Conservation (phyloP, 1,140 invertebrate genomes). For the Tetragonula clypearis region DNA sequence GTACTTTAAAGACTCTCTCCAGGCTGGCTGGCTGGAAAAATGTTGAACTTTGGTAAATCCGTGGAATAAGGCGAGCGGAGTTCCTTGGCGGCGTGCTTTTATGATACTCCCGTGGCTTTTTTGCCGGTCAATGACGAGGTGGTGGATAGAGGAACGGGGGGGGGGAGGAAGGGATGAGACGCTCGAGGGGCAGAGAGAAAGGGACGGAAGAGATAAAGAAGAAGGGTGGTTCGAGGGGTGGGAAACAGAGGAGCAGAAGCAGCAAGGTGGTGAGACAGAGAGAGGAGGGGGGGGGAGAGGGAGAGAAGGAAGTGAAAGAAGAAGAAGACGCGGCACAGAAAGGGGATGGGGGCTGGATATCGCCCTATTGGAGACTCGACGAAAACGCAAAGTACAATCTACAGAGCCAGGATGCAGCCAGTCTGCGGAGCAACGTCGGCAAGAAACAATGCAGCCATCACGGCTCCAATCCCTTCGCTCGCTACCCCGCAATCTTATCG, state of each 20-base stretch:
- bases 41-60: conserved; percentile 53
- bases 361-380: conserved; percentile 68
- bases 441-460: conserved; percentile 77
- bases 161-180: background rate
- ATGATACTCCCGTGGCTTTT: conserved; percentile 56
- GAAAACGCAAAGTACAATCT: conserved; percentile 75
- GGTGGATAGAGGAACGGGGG: too few relatives aligned
- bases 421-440: conserved; percentile 72
- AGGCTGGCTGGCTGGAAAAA: conserved; percentile 22
- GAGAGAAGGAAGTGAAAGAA: background rate
- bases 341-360: conserved; percentile 44
- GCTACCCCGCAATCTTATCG: conserved; percentile 63
- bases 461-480: conserved; percentile 59
- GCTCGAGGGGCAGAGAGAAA: background rate
- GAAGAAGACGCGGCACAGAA: conserved; percentile 25
- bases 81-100: conserved; percentile 44
- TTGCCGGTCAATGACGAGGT: conserved; percentile 55
- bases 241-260: background rate
- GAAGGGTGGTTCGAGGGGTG: background rate
- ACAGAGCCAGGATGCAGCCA: conserved; percentile 64
- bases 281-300: background rate
- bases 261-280: background rate
- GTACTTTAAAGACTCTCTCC: conserved; percentile 34
- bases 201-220: conserved; percentile 2
- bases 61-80: conserved; percentile 47